These are phyloP conservation scores for Spicauda simplicius DNA, from an alignment of 2,888 invertebrate species.

Conservation along the genomic window DNA sequence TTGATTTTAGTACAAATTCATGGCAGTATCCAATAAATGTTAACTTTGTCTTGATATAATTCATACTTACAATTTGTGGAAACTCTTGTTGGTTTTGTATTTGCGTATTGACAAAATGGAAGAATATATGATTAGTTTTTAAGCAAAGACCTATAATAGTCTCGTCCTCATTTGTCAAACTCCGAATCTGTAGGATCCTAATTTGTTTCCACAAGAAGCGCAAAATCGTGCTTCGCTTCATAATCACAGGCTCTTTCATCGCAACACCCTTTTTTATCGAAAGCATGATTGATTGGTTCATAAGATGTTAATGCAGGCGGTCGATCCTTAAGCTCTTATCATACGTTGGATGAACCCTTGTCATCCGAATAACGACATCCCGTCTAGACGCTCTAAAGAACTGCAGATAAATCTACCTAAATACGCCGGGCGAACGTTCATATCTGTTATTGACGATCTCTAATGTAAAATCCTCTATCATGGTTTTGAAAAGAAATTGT, in stretches of 20 bases:
- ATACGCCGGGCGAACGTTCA: slow-evolving; percentile 20
- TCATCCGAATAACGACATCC: slow-evolving; percentile 42
- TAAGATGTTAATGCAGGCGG: slow-evolving; percentile 35
- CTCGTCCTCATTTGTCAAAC: background rate
- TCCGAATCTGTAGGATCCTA: slow-evolving; percentile 5
- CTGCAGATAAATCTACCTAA: slow-evolving; percentile 40
- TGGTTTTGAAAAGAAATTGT: slow-evolving; percentile 17
- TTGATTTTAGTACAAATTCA: no score
- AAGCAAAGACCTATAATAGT: background rate
- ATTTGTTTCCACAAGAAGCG: slow-evolving; percentile 14
- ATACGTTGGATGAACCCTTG: slow-evolving; percentile 41
- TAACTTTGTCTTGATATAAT: no score
- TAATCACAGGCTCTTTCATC: slow-evolving; percentile 27
- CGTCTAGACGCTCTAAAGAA: slow-evolving; percentile 45
- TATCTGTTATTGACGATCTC: slow-evolving; percentile 27
- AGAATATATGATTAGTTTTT: no score
- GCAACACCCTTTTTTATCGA: slow-evolving; percentile 33
- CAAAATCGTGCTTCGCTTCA: slow-evolving; percentile 13
- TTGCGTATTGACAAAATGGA: no score
- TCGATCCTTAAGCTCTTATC: slow-evolving; percentile 36
- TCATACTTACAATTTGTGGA: no score
- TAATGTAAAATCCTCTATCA: slow-evolving; percentile 21
- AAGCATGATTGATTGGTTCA: slow-evolving; percentile 42
- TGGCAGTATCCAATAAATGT: no score
- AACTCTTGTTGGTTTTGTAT: no score